phyloP scores from a whole-genome alignment of 1,140 invertebrate genomes.

The Saccostrea echinata region DNA sequence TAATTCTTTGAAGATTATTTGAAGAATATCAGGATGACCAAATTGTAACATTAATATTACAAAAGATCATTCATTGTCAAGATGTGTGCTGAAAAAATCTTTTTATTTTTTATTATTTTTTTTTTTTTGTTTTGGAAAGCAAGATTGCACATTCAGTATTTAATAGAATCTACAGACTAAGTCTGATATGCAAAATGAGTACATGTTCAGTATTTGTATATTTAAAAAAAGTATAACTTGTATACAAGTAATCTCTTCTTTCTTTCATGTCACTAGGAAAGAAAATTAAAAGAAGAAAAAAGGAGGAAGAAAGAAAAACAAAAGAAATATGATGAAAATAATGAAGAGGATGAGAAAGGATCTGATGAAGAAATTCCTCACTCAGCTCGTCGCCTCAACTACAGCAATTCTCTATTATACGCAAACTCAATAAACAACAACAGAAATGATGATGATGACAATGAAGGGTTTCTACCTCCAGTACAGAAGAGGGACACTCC shows the following conservation, averaged over 20 bases:
- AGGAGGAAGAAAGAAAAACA: slow-evolving; percentile 48
- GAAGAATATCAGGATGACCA: no score
- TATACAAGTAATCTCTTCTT: background rate
- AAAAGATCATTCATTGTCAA: no score
- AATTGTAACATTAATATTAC: no score
- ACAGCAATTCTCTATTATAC: slow-evolving; percentile 21
- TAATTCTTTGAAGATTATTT: no score
- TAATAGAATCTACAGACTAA: no score
- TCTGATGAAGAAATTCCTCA: slow-evolving; percentile 32
- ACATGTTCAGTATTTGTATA: background rate
- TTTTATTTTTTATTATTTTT: no score
- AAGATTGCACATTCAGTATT: no score
- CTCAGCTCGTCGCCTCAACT: slow-evolving; percentile 32
- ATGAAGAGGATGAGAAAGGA: slow-evolving; percentile 46
- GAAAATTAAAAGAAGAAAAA: slow-evolving; percentile 62
- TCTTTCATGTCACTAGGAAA: slow-evolving; percentile 45
- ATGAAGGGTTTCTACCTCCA: slow-evolving; percentile 25
- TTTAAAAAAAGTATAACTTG: background rate
- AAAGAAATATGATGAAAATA: slow-evolving; percentile 39
- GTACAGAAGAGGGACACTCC: slow-evolving; percentile 42
- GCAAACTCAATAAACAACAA: slow-evolving; percentile 3
- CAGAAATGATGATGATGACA: slow-evolving; percentile 47
- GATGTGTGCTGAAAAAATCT: no score
- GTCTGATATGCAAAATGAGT: no score
- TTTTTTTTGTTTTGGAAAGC: no score